phyloP scores from a whole-genome alignment of 2,113 vertebrate species.

The Glaucomys volans region DNA sequence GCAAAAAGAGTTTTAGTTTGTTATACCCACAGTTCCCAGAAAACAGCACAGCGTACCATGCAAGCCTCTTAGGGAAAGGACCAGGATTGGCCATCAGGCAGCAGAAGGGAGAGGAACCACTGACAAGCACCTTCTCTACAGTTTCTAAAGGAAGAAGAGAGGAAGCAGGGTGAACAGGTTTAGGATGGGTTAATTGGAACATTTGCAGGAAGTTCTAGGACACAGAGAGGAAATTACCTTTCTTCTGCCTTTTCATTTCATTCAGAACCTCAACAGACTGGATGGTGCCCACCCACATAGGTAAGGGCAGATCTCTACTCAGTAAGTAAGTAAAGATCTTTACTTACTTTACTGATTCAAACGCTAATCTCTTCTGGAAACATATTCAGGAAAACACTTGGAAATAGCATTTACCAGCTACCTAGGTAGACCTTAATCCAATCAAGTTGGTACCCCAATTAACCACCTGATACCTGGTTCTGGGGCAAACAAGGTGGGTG shows the following conservation, averaged over 20 bases:
- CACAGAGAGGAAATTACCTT: neutral
- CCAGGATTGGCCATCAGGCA: neutral
- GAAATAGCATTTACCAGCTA: neutral
- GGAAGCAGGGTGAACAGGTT: accelerated
- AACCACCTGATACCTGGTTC: neutral
- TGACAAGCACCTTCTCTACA: neutral
- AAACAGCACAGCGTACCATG: neutral
- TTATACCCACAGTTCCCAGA: neutral
- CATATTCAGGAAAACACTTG: neutral
- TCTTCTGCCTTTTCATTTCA: neutral
- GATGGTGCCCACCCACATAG: too few species aligned
- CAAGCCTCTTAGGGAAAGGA: neutral
- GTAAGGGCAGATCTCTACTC: neutral
- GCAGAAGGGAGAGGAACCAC: neutral
- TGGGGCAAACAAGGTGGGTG: neutral
- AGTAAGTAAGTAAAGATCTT: too few species aligned
- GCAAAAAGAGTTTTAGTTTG: neutral
- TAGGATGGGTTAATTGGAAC: neutral
- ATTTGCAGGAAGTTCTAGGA: neutral
- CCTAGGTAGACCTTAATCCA: neutral
- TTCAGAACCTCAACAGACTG: neutral
- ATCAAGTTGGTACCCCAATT: neutral
- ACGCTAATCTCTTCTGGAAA: neutral
- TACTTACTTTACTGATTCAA: neutral
- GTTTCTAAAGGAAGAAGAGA: neutral